Conservation (phyloP, 2,113 vertebrate genomes). For the Urocynchramus pylzowi region DNA sequence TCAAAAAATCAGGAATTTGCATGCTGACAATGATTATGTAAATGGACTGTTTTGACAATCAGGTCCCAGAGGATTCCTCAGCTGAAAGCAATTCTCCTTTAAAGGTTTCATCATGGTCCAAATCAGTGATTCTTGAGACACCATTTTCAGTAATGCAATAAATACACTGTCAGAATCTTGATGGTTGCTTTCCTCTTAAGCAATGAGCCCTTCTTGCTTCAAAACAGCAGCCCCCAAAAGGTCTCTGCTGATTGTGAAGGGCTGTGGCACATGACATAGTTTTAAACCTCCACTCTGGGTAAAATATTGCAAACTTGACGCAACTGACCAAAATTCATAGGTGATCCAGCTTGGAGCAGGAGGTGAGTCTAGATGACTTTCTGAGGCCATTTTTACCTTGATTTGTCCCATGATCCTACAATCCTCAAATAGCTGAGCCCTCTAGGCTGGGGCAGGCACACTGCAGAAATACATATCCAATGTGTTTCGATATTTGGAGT, state of each 20-base stretch:
- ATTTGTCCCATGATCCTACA: background rate
- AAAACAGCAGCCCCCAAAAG: background rate
- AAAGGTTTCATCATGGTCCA: constrained; percentile 27
- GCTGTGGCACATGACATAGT: background rate
- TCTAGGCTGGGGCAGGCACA: background rate
- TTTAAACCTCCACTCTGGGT: background rate
- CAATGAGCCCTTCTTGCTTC: background rate
- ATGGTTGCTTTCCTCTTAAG: background rate
- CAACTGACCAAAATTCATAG: background rate
- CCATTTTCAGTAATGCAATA: background rate
- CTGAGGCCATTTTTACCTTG: background rate
- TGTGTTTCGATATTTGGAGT: background rate
- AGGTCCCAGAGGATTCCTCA: constrained; percentile 3
- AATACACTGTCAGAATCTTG: background rate
- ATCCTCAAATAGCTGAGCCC: background rate
- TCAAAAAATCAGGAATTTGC: constrained; percentile 47
- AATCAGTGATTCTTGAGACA: background rate
- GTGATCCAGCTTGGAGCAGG: background rate
- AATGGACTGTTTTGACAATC: constrained; percentile 17
- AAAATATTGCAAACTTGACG: background rate
- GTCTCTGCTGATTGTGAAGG: background rate
- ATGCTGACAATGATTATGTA: constrained; percentile 49
- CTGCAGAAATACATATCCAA: background rate
- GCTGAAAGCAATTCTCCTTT: constrained; percentile 46
- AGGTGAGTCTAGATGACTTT: background rate